A percentile compares a stretch with the other conserved stretches of the same genome.
Evolutionary conservation across 1,140 invertebrate species (phyloP).

Genomic region (Antheraea mylitta): DNA sequence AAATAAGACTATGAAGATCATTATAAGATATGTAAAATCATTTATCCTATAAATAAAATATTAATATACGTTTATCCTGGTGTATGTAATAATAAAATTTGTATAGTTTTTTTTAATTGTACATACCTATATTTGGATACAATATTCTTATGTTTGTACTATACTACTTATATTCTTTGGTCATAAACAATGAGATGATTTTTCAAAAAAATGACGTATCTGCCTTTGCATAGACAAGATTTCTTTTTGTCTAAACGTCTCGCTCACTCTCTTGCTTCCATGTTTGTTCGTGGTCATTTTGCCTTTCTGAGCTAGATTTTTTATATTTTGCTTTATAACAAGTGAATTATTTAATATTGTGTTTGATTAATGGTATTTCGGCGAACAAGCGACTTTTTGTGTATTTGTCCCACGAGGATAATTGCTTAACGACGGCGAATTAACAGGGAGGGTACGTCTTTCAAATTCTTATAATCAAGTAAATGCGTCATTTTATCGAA

Average conservation of each 20-base stretch:
- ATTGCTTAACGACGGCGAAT: constrained; percentile 65
- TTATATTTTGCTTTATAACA: constrained; percentile 64
- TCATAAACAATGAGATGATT: constrained; percentile 25
- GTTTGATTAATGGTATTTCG: constrained; percentile 76
- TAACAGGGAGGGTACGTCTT: constrained; percentile 77
- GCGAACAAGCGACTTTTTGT: constrained; percentile 67
- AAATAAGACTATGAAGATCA: too few relatives aligned
- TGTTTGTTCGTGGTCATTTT: constrained; percentile 78
- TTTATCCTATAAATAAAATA: too few relatives aligned
- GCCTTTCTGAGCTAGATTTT: constrained; percentile 73
- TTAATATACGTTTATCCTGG: too few relatives aligned
- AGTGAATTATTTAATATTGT: constrained; percentile 61
- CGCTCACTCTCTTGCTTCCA: constrained; percentile 73
- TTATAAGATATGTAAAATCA: too few relatives aligned
- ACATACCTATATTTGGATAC: neutral
- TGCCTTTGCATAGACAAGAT: constrained; percentile 48
- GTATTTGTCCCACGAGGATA: constrained; percentile 69
- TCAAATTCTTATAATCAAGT: constrained; percentile 69
- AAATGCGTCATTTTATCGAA: constrained; percentile 77
- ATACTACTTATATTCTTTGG: neutral
- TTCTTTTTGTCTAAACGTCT: constrained; percentile 53
- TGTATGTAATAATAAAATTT: too few relatives aligned
- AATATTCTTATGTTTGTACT: too few relatives aligned
- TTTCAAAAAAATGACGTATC: constrained; percentile 39
- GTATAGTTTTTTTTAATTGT: too few relatives aligned